A percentile compares a stretch with the other conserved stretches of the same genome.
Evolutionary conservation across 2,888 invertebrate species (phyloP).

Genomic region (Phaonia tiefii): DNA sequence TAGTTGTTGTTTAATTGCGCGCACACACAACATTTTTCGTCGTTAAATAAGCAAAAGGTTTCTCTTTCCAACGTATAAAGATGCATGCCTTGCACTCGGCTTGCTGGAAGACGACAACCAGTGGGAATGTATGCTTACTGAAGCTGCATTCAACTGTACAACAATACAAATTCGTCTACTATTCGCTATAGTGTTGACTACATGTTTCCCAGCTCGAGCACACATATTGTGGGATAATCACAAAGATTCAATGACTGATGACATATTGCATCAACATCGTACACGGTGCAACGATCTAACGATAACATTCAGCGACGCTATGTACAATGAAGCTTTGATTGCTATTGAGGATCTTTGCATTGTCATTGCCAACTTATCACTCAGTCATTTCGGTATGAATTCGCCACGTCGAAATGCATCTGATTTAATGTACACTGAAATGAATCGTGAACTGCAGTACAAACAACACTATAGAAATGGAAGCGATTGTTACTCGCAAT

Average conservation of each 20-base stretch:
- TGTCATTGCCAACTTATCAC: no score
- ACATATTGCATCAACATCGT: conserved; percentile 68
- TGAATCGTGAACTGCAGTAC: no score
- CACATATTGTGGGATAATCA: conserved; percentile 68
- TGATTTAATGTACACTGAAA: conserved; percentile 26
- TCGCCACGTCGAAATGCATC: conserved; percentile 51
- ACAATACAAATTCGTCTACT: no score
- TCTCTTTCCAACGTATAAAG: conserved; percentile 48
- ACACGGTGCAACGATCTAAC: no score
- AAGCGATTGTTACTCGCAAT: no score
- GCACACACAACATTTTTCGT: no score
- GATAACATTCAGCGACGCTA: conserved; percentile 56
- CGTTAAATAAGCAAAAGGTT: no score
- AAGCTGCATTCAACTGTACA: conserved; percentile 32
- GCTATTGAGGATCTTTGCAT: no score
- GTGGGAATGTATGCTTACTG: conserved; percentile 52
- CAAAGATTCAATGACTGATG: no score
- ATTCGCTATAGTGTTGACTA: conserved; percentile 73
- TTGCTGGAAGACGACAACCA: conserved; percentile 56
- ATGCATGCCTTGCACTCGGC: conserved; percentile 46
- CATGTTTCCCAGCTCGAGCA: conserved; percentile 71
- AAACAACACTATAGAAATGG: no score
- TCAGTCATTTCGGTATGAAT: conserved; percentile 65
- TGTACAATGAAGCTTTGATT: conserved; percentile 72
- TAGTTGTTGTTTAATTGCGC: no score